phyloP scores from a whole-genome alignment of 2,888 invertebrate genomes.

The Leucoma salicis region DNA sequence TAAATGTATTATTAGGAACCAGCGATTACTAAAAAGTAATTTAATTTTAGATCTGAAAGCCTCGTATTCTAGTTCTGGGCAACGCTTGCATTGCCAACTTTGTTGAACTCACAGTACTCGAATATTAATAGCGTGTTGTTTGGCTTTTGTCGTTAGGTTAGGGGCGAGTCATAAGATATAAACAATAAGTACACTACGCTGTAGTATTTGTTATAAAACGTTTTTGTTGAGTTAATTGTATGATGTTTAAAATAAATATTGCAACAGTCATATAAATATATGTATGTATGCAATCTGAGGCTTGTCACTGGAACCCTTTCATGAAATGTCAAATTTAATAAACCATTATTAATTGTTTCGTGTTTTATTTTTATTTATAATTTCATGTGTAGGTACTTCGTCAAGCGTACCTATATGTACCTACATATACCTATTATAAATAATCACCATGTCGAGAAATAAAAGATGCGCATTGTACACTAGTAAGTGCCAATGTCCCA shows the following conservation, averaged over 20 bases:
- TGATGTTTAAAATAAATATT: constrained; percentile 66
- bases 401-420: too few species aligned
- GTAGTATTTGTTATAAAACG: constrained; percentile 71
- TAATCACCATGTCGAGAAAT: too few species aligned
- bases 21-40: constrained; percentile 27
- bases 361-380: constrained; percentile 40
- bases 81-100: constrained; percentile 31
- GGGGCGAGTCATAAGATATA: constrained; percentile 61
- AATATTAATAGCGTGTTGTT: constrained; percentile 60
- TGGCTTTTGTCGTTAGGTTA: constrained; percentile 80
- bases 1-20: constrained; percentile 42
- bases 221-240: constrained; percentile 80
- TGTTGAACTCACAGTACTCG: constrained; percentile 45
- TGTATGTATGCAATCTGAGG: constrained; percentile 76
- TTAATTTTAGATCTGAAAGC: constrained; percentile 22
- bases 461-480: too few species aligned
- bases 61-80: constrained; percentile 23
- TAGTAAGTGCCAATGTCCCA: too few species aligned
- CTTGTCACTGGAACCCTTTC: constrained; percentile 79
- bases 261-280: constrained; percentile 63
- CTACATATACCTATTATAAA: too few species aligned
- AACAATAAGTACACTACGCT: constrained; percentile 52
- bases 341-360: constrained; percentile 60
- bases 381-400: too few species aligned
- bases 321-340: constrained; percentile 81